Evolutionary conservation across 1,140 invertebrate species (phyloP).

Genomic region (Lepidurus apus): DNA sequence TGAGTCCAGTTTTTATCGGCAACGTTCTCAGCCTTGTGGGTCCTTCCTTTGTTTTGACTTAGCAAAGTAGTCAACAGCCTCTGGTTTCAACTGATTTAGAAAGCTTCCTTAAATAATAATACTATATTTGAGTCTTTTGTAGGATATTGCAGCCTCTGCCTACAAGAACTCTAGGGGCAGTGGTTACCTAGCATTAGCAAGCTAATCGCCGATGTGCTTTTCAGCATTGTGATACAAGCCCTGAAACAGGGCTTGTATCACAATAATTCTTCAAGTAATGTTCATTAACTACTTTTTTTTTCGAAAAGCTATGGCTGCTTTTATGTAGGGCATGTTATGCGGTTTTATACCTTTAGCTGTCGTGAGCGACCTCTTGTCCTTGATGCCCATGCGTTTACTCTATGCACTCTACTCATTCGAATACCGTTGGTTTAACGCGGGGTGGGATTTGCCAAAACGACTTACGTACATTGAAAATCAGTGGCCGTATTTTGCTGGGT

Average conservation of each 20-base stretch:
- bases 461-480: too few species aligned
- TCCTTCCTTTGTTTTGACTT: constrained; percentile 78
- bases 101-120: constrained; percentile 34
- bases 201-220: constrained; percentile 83
- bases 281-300: constrained; percentile 26
- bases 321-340: constrained; percentile 63
- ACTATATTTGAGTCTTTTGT: constrained; percentile 39
- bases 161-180: constrained; percentile 76
- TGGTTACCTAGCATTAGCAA: constrained; percentile 68
- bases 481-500: too few species aligned
- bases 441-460: too few species aligned
- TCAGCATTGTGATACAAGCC: too few species aligned
- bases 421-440: too few species aligned
- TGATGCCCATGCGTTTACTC: too few species aligned
- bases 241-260: too few species aligned
- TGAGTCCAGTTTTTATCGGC: constrained; percentile 65
- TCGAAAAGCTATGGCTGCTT: constrained; percentile 31
- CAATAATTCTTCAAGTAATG: constrained; percentile 78
- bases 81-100: constrained; percentile 75
- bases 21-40: constrained; percentile 79
- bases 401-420: too few species aligned
- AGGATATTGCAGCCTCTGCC: constrained; percentile 88
- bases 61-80: constrained; percentile 83
- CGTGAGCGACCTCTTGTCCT: too few species aligned
- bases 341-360: too few species aligned